These are phyloP conservation scores for Sesia bembeciformis DNA, from an alignment of 2,888 invertebrate genomes.

Conservation along the genomic window DNA sequence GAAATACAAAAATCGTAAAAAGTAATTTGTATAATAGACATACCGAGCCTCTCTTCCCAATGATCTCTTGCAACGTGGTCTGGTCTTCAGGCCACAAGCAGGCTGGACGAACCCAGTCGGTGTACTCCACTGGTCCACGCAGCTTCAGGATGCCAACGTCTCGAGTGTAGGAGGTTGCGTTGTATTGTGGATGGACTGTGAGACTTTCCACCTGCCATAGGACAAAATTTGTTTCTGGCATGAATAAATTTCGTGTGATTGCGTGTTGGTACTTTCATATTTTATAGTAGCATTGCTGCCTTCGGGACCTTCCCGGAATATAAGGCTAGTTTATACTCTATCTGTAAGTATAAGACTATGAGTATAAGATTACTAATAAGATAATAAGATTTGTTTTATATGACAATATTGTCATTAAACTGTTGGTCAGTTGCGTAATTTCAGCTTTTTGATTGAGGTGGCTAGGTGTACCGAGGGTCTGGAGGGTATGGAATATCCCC, in stretches of 20 bases:
- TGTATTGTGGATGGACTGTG: conserved; percentile 71
- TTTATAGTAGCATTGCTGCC: too few species aligned
- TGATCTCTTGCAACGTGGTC: conserved; percentile 46
- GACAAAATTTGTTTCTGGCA: not conserved
- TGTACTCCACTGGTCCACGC: conserved; percentile 58
- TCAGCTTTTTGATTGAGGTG: too few species aligned
- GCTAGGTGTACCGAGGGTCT: too few species aligned
- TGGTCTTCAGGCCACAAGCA: conserved; percentile 75
- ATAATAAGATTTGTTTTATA: too few species aligned
- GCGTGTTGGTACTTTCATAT: not conserved
- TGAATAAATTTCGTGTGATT: not conserved
- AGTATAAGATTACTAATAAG: too few species aligned
- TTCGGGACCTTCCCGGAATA: too few species aligned
- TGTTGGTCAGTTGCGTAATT: too few species aligned
- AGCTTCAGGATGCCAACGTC: conserved; percentile 75
- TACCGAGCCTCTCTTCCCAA: conserved; percentile 67
- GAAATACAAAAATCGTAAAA: too few species aligned
- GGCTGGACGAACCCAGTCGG: conserved; percentile 72
- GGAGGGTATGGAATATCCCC: too few species aligned
- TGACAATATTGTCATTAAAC: too few species aligned
- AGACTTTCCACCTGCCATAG: conserved; percentile 53
- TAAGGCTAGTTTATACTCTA: too few species aligned
- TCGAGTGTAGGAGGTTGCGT: conserved; percentile 65
- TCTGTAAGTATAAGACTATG: too few species aligned
- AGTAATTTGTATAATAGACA: conserved; percentile 13